Evolutionary conservation across 2,113 vertebrate species (phyloP).

Genomic region (Salvelinus sp.): DNA sequence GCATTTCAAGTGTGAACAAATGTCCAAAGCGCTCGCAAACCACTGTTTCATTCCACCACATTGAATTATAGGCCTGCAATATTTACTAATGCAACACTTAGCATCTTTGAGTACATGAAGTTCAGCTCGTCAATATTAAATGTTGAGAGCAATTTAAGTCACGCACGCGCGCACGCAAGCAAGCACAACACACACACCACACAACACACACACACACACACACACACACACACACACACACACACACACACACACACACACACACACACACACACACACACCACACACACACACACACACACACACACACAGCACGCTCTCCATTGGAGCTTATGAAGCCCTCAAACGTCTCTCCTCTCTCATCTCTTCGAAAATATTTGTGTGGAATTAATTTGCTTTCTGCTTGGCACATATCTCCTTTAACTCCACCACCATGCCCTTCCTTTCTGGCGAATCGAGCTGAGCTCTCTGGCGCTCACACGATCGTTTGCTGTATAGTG

Average conservation of each 20-base stretch:
- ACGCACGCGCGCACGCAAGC: neutral
- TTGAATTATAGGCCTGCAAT: slow-evolving; percentile 31
- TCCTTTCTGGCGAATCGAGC: neutral
- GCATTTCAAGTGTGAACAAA: neutral
- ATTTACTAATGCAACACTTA: slow-evolving; percentile 50
- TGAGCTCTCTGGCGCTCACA: neutral
- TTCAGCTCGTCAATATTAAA: slow-evolving; percentile 58
- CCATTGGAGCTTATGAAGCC: too few species aligned
- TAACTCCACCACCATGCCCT: neutral
- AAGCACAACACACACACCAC: too few species aligned
- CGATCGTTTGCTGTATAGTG: neutral
- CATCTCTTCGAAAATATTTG: slow-evolving; percentile 5
- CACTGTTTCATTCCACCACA: slow-evolving; percentile 27
- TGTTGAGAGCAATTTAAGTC: slow-evolving; percentile 51
- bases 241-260: neutral
- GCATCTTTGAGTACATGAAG: slow-evolving; percentile 26
- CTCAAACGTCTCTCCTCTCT: neutral
- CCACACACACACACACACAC: too few species aligned
- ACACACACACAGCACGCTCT: neutral
- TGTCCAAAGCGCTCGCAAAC: slow-evolving; percentile 12
- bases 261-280: too few species aligned
- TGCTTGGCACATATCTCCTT: neutral
- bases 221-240: neutral
- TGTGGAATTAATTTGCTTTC: neutral
- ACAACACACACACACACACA: too few species aligned